Conservation (phyloP, 2,797 vertebrate genomes). For the Knipowitschia caucasica region DNA sequence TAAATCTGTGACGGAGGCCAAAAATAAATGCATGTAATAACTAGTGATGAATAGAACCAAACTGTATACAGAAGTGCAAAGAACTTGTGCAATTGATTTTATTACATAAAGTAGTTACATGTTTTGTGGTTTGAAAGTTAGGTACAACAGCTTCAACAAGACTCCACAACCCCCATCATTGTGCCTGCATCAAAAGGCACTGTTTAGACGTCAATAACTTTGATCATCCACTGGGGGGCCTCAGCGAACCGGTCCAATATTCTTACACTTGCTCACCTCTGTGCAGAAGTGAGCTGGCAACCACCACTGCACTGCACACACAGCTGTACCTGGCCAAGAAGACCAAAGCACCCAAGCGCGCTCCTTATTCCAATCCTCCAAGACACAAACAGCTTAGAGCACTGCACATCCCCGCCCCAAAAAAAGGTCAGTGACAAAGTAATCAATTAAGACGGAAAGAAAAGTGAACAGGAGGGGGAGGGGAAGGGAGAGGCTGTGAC, state of each 20-base stretch:
- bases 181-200: background rate
- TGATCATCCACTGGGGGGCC: slow-evolving; percentile 66
- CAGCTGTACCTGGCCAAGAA: background rate
- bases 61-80: no score
- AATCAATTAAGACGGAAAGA: slow-evolving; percentile 39
- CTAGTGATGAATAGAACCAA: no score
- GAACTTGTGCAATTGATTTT: no score
- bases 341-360: background rate
- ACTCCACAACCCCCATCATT: no score
- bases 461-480: slow-evolving; percentile 12
- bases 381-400: slow-evolving; percentile 17
- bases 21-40: no score
- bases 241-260: slow-evolving; percentile 38
- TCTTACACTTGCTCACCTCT: slow-evolving; percentile 12
- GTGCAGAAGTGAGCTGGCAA: slow-evolving; percentile 16
- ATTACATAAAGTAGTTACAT: no score
- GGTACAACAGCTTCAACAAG: no score
- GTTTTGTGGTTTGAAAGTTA: no score
- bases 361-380: background rate
- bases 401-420: slow-evolving; percentile 3
- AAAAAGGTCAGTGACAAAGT: slow-evolving; percentile 14
- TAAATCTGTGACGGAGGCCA: no score
- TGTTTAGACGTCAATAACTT: background rate
- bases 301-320: no score
- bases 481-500: slow-evolving; percentile 9